Evolutionary conservation across 2,113 vertebrate species (phyloP).

Genomic region (Eurystomus gularis): DNA sequence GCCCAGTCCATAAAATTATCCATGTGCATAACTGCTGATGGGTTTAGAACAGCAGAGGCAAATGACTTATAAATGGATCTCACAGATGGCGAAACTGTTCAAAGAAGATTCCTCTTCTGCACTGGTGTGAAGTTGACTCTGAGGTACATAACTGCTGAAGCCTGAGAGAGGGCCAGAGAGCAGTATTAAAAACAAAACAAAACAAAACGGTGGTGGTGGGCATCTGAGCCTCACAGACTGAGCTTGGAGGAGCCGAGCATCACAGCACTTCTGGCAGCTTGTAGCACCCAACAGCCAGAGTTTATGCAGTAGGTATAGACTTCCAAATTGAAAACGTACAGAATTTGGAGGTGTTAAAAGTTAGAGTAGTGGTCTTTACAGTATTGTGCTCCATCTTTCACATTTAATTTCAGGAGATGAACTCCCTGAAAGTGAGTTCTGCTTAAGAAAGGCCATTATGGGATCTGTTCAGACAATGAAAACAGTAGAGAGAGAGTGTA

Average conservation of each 20-base stretch:
- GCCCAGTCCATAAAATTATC: slow-evolving; percentile 36
- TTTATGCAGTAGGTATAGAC: background rate
- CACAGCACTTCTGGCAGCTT: fast-evolving
- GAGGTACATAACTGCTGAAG: background rate
- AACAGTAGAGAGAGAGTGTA: background rate
- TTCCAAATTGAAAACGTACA: background rate
- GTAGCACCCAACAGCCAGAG: background rate
- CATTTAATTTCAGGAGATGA: background rate
- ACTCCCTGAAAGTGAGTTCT: background rate
- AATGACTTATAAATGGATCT: slow-evolving; percentile 39
- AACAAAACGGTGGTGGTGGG: fast-evolving
- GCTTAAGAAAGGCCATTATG: background rate
- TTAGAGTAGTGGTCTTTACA: background rate
- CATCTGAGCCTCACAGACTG: background rate
- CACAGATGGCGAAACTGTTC: slow-evolving; percentile 22
- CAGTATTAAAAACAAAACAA: background rate
- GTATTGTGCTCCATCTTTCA: background rate
- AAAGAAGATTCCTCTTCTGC: background rate
- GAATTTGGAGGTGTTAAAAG: background rate
- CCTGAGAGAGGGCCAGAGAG: background rate
- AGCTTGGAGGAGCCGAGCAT: fast-evolving
- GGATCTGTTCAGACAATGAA: background rate
- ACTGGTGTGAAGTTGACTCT: slow-evolving; percentile 17
- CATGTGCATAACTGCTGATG: slow-evolving; percentile 10
- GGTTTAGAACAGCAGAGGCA: slow-evolving; percentile 37